Evolutionary conservation across 53 echinoderm and acorn worm genomes (phyloP).

Genomic region (Stichopus horrens): DNA sequence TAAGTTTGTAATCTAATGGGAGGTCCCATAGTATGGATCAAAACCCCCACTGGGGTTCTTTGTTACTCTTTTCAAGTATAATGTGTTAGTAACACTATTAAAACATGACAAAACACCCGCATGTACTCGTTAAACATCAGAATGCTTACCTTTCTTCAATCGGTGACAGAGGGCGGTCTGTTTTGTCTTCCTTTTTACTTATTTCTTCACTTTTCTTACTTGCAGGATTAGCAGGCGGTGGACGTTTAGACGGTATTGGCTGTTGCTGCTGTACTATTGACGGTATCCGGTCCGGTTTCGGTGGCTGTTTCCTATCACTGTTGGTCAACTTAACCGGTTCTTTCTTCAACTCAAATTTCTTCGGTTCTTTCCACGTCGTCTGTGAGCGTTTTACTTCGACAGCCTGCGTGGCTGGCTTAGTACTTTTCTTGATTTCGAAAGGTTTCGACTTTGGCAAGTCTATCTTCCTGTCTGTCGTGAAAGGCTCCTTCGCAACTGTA

Average conservation of each 20-base stretch:
- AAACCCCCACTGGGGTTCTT: no score
- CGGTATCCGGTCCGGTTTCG: slow-evolving; percentile 59
- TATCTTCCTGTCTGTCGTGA: slow-evolving; percentile 65
- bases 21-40: no score
- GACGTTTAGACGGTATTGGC: slow-evolving; percentile 64
- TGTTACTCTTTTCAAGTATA: no score
- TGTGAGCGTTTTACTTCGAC: slow-evolving; percentile 44
- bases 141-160: slow-evolving; percentile 42
- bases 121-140: background rate
- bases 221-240: background rate
- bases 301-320: slow-evolving; percentile 68
- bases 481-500: slow-evolving; percentile 74
- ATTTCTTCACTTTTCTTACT: background rate
- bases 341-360: slow-evolving; percentile 75
- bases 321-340: slow-evolving; percentile 50
- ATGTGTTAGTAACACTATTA: no score
- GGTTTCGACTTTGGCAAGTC: slow-evolving; percentile 80
- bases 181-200: background rate
- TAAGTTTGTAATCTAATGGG: no score
- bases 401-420: slow-evolving; percentile 67
- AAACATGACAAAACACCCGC: no score
- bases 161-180: background rate
- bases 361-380: slow-evolving; percentile 67
- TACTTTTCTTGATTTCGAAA: slow-evolving; percentile 72
- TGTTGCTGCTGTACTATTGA: slow-evolving; percentile 43